Evolutionary conservation across 2,113 vertebrate species (phyloP).

Genomic region (Mobula birostris): DNA sequence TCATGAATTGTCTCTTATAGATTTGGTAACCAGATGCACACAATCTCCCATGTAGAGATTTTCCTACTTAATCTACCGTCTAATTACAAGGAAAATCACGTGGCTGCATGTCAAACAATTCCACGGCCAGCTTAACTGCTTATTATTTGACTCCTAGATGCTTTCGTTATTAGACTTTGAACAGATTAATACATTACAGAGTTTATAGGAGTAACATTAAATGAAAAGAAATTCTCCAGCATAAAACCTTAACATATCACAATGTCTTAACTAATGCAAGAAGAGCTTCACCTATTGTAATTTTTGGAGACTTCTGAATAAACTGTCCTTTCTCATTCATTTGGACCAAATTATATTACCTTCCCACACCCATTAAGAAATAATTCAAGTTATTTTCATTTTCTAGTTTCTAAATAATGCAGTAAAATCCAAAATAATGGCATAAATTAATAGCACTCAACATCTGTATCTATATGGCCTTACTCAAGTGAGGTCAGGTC

Average conservation of each 20-base stretch:
- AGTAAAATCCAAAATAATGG: background rate
- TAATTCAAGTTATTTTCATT: background rate
- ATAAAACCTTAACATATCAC: background rate
- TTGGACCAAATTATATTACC: background rate
- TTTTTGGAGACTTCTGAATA: background rate
- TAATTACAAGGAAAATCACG: background rate
- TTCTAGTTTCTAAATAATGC: background rate
- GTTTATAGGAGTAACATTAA: background rate
- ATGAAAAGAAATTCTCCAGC: background rate
- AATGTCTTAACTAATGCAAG: background rate
- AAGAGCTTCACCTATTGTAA: background rate
- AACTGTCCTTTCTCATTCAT: background rate
- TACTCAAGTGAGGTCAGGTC: no score
- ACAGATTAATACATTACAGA: background rate
- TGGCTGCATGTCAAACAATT: background rate
- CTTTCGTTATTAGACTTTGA: background rate
- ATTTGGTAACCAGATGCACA: background rate
- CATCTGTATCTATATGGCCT: background rate
- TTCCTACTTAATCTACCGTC: background rate
- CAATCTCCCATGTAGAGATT: background rate
- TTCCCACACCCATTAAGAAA: background rate
- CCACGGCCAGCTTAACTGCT: background rate
- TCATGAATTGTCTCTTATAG: background rate
- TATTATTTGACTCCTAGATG: background rate
- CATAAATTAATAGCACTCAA: background rate